Conservation (phyloP, 2,888 invertebrate genomes). For the Endomychus coccineus region DNA sequence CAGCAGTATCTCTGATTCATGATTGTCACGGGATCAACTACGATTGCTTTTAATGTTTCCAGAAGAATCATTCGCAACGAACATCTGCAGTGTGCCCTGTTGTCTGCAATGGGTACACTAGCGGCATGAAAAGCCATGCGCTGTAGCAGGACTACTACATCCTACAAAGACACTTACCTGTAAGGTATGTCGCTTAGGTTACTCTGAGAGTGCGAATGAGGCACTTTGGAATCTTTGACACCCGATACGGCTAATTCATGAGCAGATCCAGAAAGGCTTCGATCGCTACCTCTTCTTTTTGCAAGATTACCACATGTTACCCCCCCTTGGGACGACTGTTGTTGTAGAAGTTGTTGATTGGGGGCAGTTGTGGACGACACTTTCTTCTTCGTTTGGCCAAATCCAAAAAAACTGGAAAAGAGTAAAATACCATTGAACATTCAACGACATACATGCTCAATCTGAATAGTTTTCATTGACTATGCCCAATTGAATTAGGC, state of each 20-base stretch:
- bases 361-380: constrained; percentile 51
- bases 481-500: no score
- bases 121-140: constrained; percentile 35
- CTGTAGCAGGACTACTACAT: constrained; percentile 2
- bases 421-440: no score
- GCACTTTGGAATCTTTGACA: constrained; percentile 58
- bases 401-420: constrained; percentile 72
- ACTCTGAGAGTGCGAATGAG: constrained; percentile 85
- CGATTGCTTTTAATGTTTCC: no score
- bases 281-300: constrained; percentile 73
- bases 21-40: no score
- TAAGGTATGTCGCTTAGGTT: constrained; percentile 80
- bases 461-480: no score
- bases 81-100: no score
- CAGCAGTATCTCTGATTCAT: no score
- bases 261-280: constrained; percentile 76
- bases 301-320: constrained; percentile 44
- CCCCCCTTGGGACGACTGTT: constrained; percentile 36
- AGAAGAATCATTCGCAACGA: no score
- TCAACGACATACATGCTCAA: no score
- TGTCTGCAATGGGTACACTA: no score
- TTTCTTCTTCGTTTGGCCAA: constrained; percentile 83
- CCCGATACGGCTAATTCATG: constrained; percentile 74
- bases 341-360: constrained; percentile 44
- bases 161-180: constrained; percentile 51